Conservation (phyloP, 1,140 invertebrate species). For the Zaprionus capensis region DNA sequence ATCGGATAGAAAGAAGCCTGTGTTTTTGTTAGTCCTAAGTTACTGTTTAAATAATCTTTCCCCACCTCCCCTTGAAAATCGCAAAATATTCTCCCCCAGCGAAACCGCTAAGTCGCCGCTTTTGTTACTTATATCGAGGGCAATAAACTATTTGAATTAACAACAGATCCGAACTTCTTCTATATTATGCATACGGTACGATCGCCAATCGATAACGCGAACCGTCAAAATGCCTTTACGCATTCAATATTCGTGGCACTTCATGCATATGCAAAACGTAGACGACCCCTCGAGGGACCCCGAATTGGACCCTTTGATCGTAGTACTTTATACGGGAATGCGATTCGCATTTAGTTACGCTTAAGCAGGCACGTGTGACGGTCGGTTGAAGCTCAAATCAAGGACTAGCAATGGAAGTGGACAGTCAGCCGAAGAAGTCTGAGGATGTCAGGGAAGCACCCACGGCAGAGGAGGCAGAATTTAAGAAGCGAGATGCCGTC, state of each 20-base stretch:
- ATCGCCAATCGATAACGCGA: conserved; percentile 15
- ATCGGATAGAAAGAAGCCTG: conserved; percentile 3
- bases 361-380: conserved; percentile 15
- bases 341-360: conserved; percentile 42
- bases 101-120: conserved; percentile 42
- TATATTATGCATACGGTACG: conserved; percentile 2
- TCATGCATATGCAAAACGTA: conserved; percentile 41
- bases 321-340: not conserved
- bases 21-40: conserved; percentile 14
- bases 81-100: not conserved
- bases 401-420: not conserved
- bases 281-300: not conserved
- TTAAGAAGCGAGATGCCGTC: conserved; percentile 85
- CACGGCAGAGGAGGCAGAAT: conserved; percentile 19
- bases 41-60: not conserved
- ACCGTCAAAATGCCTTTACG: not conserved
- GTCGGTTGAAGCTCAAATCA: conserved; percentile 13
- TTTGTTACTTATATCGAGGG: conserved; percentile 60
- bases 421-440: conserved; percentile 4
- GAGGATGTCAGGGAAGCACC: conserved; percentile 8
- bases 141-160: conserved; percentile 54
- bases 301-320: conserved; percentile 10
- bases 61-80: not conserved
- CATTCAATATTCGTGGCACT: conserved; percentile 3
- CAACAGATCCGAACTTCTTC: not conserved